Evolutionary conservation across 2,888 invertebrate genomes (phyloP), one percentile per base, ranked within the genome.

Genomic region (Candidula unifasciata): DNA sequence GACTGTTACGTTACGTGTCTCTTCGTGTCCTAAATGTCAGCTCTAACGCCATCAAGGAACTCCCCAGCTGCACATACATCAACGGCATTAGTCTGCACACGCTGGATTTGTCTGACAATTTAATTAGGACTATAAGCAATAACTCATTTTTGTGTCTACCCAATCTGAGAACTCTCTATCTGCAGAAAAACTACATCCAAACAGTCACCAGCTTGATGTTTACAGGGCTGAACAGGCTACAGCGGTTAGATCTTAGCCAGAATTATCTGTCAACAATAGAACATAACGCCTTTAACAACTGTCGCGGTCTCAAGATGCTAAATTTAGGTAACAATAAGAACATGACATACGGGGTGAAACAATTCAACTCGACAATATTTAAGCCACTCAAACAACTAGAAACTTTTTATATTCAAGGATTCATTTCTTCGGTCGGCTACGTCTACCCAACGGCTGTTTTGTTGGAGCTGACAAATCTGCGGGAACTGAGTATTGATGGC

Each of bases 381-480:
- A 44, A 27, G 37, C 78, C 78, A n/a, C 78, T 78, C 5, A 78
- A 78, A 66, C 37, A n/a, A 8, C 37, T 78, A 54, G 44, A 78
- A 33, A 44, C 6, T 24, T 27, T 78, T 21, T 37, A 66, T n/a
- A 78, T 78, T 66, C 64, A 78, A 37, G 78, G 78, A 24, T 78
- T 78, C 30, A 54, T 0, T 2, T 1, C 16, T 6, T 52, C 27
- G n/a, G 3, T 10, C 2, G 13, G 27, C n/a, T 0, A 0, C 0
- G 0, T 3, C n/a, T 78, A 78, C 64, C 78, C 78, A 13, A 78
- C 27, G 13, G n/a, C 35, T 8, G 64, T 18, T 0, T 35, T 78
- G 64, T 35, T 60, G n/a, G 44, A 64, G 27, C 27, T 78, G 78
- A 66, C 13, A 35, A 78, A 33, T 64, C 66, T 78, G n/a, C 24